Evolutionary conservation across 2,888 invertebrate species (phyloP).

Genomic region (Ophioninae sp.): DNA sequence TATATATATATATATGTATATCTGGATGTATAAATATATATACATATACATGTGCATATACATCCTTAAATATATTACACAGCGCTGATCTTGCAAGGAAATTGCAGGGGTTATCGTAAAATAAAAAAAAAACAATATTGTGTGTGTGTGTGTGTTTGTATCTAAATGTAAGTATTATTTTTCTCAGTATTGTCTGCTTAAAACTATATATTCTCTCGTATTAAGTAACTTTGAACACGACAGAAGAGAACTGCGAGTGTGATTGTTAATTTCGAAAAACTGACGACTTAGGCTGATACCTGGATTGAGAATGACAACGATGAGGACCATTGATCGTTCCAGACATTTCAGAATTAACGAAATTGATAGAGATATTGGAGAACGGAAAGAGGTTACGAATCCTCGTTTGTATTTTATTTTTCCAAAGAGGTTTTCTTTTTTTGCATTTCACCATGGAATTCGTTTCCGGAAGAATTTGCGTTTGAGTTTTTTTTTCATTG

Average conservation of each 20-base stretch:
- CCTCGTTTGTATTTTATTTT: not conserved
- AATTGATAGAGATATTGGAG: not conserved
- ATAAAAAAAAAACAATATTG: constrained; percentile 21
- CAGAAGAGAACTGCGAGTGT: not conserved
- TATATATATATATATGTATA: not conserved
- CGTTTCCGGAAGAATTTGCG: not conserved
- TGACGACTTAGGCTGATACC: not conserved
- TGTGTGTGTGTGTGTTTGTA: constrained; percentile 10
- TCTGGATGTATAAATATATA: not conserved
- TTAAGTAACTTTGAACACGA: not conserved
- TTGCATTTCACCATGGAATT: not conserved
- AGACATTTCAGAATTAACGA: not conserved
- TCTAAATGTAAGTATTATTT: constrained; percentile 3
- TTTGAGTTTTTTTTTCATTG: not conserved
- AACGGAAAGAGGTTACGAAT: not conserved
- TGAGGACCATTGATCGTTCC: constrained; percentile 50
- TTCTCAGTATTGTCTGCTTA: not conserved
- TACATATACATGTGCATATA: constrained; percentile 25
- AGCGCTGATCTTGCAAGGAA: constrained; percentile 25
- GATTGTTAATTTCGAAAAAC: constrained; percentile 2
- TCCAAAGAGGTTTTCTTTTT: not conserved
- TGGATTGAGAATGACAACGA: constrained; percentile 37
- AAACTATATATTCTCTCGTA: not conserved
- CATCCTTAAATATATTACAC: not conserved
- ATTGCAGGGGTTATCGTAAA: constrained; percentile 20